These are phyloP conservation scores for Bagarius yarrelli DNA, from an alignment of 2,113 vertebrate species.

Conservation along the genomic window DNA sequence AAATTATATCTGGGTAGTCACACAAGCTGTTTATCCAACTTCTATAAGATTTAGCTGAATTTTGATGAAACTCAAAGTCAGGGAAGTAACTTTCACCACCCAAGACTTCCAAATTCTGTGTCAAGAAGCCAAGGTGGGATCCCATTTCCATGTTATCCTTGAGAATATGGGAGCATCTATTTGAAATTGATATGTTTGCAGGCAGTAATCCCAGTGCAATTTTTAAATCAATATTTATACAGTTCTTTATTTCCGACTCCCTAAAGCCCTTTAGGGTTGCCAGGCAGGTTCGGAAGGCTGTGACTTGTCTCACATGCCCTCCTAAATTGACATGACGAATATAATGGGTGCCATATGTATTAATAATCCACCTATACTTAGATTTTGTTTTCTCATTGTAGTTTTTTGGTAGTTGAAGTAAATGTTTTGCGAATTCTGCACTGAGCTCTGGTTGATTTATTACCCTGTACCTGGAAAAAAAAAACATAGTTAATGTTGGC, in stretches of 20 bases:
- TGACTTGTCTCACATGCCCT: constrained; percentile 70
- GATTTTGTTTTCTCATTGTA: constrained; percentile 56
- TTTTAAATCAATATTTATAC: constrained; percentile 70
- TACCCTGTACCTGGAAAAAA: constrained; percentile 70
- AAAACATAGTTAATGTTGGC: constrained; percentile 13
- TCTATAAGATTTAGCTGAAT: constrained; percentile 63
- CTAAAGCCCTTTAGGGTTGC: constrained; percentile 70
- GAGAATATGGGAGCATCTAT: constrained; percentile 64
- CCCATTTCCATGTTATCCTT: constrained; percentile 70
- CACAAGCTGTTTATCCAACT: constrained; percentile 72
- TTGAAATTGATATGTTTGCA: constrained; percentile 63
- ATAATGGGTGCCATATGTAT: constrained; percentile 78
- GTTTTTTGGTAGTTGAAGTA: constrained; percentile 65
- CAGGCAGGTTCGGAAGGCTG: constrained; percentile 74
- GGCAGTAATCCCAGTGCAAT: constrained; percentile 67
- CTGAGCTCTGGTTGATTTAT: constrained; percentile 69
- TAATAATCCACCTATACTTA: constrained; percentile 66
- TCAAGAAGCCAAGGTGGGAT: constrained; percentile 74
- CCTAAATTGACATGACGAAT: constrained; percentile 75
- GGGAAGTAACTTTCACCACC: constrained; percentile 72
- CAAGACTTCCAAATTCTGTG: constrained; percentile 67
- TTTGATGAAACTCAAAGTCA: constrained; percentile 65
- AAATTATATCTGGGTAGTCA: constrained; percentile 68
- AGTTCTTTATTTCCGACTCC: constrained; percentile 69
- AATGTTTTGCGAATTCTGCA: constrained; percentile 68